Conservation (phyloP, 2,113 vertebrate genomes). For the Oreochromis tanganicae region DNA sequence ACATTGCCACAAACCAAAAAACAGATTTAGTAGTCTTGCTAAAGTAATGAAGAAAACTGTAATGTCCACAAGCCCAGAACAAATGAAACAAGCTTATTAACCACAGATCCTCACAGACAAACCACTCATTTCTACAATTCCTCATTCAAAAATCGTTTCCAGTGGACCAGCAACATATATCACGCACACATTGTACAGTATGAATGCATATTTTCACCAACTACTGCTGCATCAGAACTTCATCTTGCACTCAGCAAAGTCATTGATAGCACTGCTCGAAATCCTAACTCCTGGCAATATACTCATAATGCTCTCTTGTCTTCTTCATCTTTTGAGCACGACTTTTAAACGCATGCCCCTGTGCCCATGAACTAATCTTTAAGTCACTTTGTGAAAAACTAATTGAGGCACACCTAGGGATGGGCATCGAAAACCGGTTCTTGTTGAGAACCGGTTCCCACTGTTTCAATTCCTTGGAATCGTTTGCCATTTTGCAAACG, state of each 20-base stretch:
- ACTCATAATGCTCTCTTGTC: not conserved
- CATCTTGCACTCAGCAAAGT: not conserved
- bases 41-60: not conserved
- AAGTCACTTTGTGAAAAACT: not conserved
- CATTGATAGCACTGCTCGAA: not conserved
- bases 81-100: not conserved
- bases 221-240: not conserved
- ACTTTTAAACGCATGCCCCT: not conserved
- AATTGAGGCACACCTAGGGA: not conserved
- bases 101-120: not conserved
- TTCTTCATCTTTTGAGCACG: not conserved
- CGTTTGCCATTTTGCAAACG: too few species aligned
- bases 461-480: too few species aligned
- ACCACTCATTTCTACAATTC: not conserved
- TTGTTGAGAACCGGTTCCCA: too few species aligned
- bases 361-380: not conserved
- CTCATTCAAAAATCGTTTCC: not conserved
- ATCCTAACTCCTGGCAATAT: not conserved
- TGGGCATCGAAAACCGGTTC: too few species aligned
- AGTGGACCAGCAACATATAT: not conserved
- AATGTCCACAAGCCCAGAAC: not conserved
- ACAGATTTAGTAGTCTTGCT: not conserved
- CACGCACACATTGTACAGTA: accelerated
- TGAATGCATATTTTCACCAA: not conserved
- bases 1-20: not conserved